phyloP scores from a whole-genome alignment of 2,113 vertebrate species.

The Willisornis vidua region DNA sequence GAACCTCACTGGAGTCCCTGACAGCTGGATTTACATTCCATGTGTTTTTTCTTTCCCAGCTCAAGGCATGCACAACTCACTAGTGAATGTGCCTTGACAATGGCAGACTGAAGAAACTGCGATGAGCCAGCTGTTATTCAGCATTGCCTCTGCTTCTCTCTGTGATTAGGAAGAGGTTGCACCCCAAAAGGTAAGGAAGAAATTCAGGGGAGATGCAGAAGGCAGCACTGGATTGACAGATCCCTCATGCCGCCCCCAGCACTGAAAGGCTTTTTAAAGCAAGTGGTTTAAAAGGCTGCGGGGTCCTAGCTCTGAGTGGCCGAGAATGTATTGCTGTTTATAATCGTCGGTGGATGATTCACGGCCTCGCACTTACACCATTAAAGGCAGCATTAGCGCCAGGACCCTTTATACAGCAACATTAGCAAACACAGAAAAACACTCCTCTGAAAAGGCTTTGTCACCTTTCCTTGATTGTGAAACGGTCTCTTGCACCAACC shows the following conservation, averaged over 20 bases:
- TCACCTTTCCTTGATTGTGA: conserved; percentile 58
- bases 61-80: conserved; percentile 25
- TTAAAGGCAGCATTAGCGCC: conserved; percentile 57
- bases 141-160: background rate
- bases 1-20: background rate
- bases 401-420: conserved; percentile 17
- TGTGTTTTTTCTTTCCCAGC: background rate
- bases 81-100: background rate
- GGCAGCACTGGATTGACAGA: accelerated
- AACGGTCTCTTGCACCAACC: conserved; percentile 47
- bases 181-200: background rate
- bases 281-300: background rate
- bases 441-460: conserved; percentile 60
- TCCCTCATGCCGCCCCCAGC: background rate
- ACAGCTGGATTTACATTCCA: background rate
- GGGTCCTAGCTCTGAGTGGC: background rate
- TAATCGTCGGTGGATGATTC: conserved; percentile 10
- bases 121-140: background rate
- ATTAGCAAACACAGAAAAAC: conserved; percentile 43
- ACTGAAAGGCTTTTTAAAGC: background rate
- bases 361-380: conserved; percentile 25
- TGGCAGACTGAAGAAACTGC: background rate
- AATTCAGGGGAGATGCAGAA: background rate
- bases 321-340: conserved; percentile 11
- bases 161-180: background rate